phyloP scores from a whole-genome alignment of 2,888 invertebrate genomes.

The Rapana venosa region DNA sequence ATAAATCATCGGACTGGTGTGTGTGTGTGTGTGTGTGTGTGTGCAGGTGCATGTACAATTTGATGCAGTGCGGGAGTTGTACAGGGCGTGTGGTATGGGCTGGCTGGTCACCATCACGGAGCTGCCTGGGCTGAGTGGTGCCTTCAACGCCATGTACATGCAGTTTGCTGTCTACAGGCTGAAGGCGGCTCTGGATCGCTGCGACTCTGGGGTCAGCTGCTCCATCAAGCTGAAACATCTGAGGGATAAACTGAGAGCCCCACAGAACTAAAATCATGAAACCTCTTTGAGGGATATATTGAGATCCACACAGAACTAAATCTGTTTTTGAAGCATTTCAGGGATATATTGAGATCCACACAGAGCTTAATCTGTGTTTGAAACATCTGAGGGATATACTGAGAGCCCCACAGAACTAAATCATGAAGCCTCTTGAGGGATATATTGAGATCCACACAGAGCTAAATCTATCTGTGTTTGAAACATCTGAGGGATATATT shows the following conservation, averaged over 20 bases:
- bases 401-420: background rate
- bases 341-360: background rate
- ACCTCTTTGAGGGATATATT: background rate
- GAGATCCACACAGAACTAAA: background rate
- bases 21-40: conserved; percentile 3
- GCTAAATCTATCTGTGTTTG: background rate
- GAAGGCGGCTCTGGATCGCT: conserved; percentile 37
- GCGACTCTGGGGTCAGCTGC: conserved; percentile 40
- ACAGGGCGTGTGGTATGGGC: conserved; percentile 49
- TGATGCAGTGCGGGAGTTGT: conserved; percentile 54
- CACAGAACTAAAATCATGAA: background rate
- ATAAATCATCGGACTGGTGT: too few relatives aligned
- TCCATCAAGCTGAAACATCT: conserved; percentile 44
- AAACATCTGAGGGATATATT: too few relatives aligned
- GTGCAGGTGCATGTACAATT: conserved; percentile 49
- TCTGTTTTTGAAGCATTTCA: background rate
- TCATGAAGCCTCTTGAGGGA: background rate
- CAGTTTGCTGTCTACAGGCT: conserved; percentile 47
- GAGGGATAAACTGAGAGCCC: conserved; percentile 33
- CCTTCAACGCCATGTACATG: conserved; percentile 44
- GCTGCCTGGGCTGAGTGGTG: conserved; percentile 43
- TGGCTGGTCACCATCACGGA: conserved; percentile 48
- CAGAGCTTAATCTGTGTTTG: background rate
- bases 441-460: background rate
- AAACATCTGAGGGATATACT: too few relatives aligned